Evolutionary conservation across 1,140 invertebrate genomes (phyloP).

Genomic region (Heliconius melpomene): DNA sequence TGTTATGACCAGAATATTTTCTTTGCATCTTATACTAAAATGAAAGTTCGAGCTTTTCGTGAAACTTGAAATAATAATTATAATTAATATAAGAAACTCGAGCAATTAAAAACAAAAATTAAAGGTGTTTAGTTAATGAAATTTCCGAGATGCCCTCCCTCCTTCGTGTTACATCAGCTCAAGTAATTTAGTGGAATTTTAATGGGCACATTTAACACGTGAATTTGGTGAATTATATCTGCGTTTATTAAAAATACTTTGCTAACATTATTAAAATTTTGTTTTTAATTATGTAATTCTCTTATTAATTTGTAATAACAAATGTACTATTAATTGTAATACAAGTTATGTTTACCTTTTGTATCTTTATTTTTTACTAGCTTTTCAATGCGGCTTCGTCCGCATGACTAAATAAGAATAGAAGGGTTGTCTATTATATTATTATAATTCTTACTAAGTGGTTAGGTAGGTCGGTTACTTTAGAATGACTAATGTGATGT

Average conservation of each 20-base stretch:
- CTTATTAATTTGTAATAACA: no score
- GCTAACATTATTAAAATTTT: not conserved
- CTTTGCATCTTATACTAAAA: not conserved
- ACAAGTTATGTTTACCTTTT: no score
- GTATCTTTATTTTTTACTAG: no score
- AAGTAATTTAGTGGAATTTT: conserved; percentile 46
- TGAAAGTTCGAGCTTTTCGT: not conserved
- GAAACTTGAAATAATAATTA: conserved; percentile 2
- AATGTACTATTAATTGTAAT: no score
- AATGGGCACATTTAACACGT: conserved; percentile 40
- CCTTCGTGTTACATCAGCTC: conserved; percentile 17
- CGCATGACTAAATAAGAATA: no score
- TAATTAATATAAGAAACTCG: conserved; percentile 5
- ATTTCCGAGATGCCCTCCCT: conserved; percentile 37
- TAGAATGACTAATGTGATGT: no score
- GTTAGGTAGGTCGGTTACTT: no score
- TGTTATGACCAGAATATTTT: not conserved
- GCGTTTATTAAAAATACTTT: conserved; percentile 18
- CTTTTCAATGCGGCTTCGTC: no score
- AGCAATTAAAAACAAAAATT: conserved; percentile 19
- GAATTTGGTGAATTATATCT: conserved; percentile 22
- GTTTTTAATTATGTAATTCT: not conserved
- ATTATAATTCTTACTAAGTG: no score
- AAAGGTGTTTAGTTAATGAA: conserved; percentile 38
- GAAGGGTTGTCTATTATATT: no score